Evolutionary conservation across 1,140 invertebrate species (phyloP), one percentile per base, ranked within the genome.

Genomic region (Zaprionus kolodkinae): DNA sequence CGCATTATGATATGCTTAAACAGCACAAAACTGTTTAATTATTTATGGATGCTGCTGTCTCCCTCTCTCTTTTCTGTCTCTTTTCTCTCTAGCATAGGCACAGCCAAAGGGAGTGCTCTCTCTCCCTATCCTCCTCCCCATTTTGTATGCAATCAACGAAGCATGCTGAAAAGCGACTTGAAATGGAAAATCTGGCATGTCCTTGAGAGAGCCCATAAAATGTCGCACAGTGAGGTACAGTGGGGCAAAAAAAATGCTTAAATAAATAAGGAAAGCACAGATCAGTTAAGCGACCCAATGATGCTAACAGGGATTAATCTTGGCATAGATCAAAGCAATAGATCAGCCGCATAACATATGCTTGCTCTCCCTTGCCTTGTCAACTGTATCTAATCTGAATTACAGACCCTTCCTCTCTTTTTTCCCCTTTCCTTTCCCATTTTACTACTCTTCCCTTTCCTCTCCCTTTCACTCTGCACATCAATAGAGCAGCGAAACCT

Each of bases 11-110:
- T 91, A 91, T 91, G 87, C 90, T 90, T 82, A 81, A 91, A 79
- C 90, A 87, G 82, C 86, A 85, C 68, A 91, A 90, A 91, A 88
- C 83, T 88, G 78, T 91, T 91, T 91, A 89, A 91, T 91, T 91
- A 91, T 91, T 91, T 91, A 91, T 91, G 77, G 70, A 79, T 68
- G 63, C 71, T 76, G 62, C 67, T 57, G 21, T 62, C 55, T 5
- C 60, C 60, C 55, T 71, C 27, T 6, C 1, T 6, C 27, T 30
- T 0, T 3, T 6, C 27, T 30, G 27, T 30, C 27, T 21, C 21
- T 21, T 21, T 21, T 2, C 1, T 21, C 21, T 21, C 21, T 21
- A 21, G 21, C 21, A 21, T 2, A 21, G 21, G 21, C 21, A 21
- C n/a, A 2, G 21, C 21, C 21, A 21, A 3, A 7, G 30, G 30